These are phyloP conservation scores for Trissolcus japonicus DNA, from an alignment of 2,888 invertebrate species.

Conservation along the genomic window DNA sequence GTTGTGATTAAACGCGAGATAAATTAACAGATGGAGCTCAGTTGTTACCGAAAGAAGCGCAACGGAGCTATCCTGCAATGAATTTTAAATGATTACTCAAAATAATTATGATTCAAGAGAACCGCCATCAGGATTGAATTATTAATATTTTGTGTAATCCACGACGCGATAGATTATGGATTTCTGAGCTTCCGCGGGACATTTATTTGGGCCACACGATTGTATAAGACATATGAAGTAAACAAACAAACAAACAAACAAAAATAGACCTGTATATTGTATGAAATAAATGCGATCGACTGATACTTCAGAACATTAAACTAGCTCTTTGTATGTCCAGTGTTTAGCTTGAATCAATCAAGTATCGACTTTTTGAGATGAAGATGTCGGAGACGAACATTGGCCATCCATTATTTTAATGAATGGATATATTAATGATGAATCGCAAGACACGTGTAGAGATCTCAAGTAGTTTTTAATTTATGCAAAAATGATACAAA, in stretches of 20 bases:
- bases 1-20: too few relatives aligned
- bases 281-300: conserved; percentile 23
- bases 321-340: conserved; percentile 8
- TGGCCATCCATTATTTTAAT: conserved; percentile 3
- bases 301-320: conserved; percentile 4
- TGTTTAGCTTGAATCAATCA: conserved; percentile 12
- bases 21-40: too few relatives aligned
- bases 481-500: conserved; percentile 33
- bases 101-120: too few relatives aligned
- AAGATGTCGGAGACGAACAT: background rate
- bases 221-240: too few relatives aligned
- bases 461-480: conserved; percentile 46
- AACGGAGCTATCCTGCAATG: too few relatives aligned
- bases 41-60: too few relatives aligned
- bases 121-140: too few relatives aligned
- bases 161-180: too few relatives aligned
- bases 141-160: too few relatives aligned
- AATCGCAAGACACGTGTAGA: conserved; percentile 34
- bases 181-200: too few relatives aligned
- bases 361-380: background rate
- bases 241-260: background rate
- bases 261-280: conserved; percentile 21
- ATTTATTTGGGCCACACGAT: too few relatives aligned
- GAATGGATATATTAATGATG: background rate
- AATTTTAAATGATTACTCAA: too few relatives aligned